A percentile compares a stretch with the other conserved stretches of the same genome.
Conservation (phyloP, 2,113 vertebrate species). For the Antechinus stuartii region DNA sequence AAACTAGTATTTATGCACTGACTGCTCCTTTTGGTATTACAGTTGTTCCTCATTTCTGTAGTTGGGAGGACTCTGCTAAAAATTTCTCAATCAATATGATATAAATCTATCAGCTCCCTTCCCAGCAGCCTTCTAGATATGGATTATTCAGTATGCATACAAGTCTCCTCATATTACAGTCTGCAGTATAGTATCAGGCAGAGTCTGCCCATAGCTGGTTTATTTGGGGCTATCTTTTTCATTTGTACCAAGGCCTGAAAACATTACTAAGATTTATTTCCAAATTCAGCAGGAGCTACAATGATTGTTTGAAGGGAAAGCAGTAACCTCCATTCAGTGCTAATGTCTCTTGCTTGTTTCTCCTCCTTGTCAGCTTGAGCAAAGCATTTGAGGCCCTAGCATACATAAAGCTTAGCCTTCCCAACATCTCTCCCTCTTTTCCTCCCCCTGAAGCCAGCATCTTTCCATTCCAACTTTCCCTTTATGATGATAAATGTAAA, state of each 20-base stretch:
- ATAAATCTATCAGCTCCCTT: slow-evolving; percentile 66
- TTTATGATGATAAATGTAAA: slow-evolving; percentile 54
- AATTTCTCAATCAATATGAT: slow-evolving; percentile 69
- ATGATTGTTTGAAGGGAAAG: slow-evolving; percentile 70
- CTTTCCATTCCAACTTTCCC: slow-evolving; percentile 30
- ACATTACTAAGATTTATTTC: slow-evolving; percentile 75
- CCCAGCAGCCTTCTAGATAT: slow-evolving; percentile 62
- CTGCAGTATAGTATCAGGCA: slow-evolving; percentile 66
- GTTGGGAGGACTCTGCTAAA: slow-evolving; percentile 60
- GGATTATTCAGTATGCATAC: slow-evolving; percentile 72
- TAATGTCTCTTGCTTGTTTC: slow-evolving; percentile 39
- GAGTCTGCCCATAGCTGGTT: slow-evolving; percentile 72
- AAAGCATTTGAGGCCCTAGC: slow-evolving; percentile 31
- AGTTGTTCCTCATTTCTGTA: slow-evolving; percentile 62
- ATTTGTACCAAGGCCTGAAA: slow-evolving; percentile 61
- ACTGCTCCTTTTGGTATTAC: slow-evolving; percentile 23
- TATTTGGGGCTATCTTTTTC: slow-evolving; percentile 71
- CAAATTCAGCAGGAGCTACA: slow-evolving; percentile 53
- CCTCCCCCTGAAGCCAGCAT: slow-evolving; percentile 16
- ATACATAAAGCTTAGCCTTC: slow-evolving; percentile 27
- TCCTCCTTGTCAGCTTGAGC: slow-evolving; percentile 35
- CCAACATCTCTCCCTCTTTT: not conserved
- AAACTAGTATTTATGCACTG: slow-evolving; percentile 47
- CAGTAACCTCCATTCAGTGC: slow-evolving; percentile 55
- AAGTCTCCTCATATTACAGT: slow-evolving; percentile 64